Conservation (phyloP, 2,113 vertebrate genomes). For the Callipepla californica region DNA sequence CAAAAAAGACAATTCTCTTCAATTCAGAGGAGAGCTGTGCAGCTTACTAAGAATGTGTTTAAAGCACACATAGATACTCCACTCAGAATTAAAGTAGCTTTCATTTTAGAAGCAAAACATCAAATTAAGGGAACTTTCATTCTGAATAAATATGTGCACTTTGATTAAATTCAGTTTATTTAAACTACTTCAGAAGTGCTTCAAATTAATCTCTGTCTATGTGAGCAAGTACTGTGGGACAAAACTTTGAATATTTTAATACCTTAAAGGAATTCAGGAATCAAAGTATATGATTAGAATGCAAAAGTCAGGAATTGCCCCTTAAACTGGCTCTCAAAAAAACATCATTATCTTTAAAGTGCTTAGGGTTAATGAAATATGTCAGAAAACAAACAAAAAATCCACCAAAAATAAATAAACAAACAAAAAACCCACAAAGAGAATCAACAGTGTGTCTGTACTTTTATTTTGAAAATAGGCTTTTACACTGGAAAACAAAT, state of each 20-base stretch:
- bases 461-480: background rate
- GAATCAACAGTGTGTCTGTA: background rate
- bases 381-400: background rate
- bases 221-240: background rate
- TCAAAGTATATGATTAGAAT: background rate
- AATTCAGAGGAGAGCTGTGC: background rate
- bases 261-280: background rate
- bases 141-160: background rate
- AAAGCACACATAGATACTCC: background rate
- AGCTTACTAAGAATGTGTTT: background rate
- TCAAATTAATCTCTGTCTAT: background rate
- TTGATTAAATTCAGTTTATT: background rate
- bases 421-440: background rate
- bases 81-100: background rate
- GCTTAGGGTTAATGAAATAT: background rate
- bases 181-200: slow-evolving; percentile 16
- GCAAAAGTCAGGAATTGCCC: background rate
- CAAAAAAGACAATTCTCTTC: background rate
- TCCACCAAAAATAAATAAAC: too few relatives aligned
- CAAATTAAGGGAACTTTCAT: background rate
- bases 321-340: background rate
- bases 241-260: background rate
- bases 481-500: background rate
- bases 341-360: background rate
- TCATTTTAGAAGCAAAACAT: background rate